phyloP scores from a whole-genome alignment of 2,113 vertebrate species.

The Nibea albiflora region DNA sequence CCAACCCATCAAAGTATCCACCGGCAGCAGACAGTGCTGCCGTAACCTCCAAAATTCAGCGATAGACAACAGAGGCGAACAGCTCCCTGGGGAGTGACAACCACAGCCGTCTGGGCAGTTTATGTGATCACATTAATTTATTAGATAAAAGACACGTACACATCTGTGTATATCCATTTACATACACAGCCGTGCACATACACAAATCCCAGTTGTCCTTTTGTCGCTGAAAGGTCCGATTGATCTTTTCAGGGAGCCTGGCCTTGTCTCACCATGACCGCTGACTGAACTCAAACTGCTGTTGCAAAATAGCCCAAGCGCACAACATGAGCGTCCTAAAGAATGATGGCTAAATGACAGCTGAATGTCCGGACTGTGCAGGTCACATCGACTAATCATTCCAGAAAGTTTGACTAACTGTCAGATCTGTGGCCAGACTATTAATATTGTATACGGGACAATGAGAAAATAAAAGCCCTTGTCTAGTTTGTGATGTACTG shows the following conservation, averaged over 20 bases:
- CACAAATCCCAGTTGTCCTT: constrained; percentile 55
- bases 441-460: neutral
- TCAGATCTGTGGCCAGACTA: constrained; percentile 28
- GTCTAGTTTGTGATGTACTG: constrained; percentile 10
- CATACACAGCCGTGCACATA: neutral
- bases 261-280: constrained; percentile 53
- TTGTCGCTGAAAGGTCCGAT: constrained; percentile 46
- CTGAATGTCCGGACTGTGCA: neutral
- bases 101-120: constrained; percentile 23
- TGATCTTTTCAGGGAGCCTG: constrained; percentile 56
- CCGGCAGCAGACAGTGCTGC: constrained; percentile 23
- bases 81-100: constrained; percentile 50
- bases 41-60: constrained; percentile 55
- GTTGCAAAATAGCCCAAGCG: constrained; percentile 21
- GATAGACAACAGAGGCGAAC: constrained; percentile 40
- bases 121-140: constrained; percentile 39
- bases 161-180: constrained; percentile 44
- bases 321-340: neutral
- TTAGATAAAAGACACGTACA: constrained; percentile 37
- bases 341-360: constrained; percentile 39
- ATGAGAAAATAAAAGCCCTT: constrained; percentile 1
- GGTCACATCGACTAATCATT: constrained; percentile 26
- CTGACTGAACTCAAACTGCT: constrained; percentile 50
- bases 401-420: constrained; percentile 7
- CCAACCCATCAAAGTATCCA: constrained; percentile 34